Evolutionary conservation across 1,140 invertebrate species (phyloP).

Genomic region (Eriosoma lanigerum): DNA sequence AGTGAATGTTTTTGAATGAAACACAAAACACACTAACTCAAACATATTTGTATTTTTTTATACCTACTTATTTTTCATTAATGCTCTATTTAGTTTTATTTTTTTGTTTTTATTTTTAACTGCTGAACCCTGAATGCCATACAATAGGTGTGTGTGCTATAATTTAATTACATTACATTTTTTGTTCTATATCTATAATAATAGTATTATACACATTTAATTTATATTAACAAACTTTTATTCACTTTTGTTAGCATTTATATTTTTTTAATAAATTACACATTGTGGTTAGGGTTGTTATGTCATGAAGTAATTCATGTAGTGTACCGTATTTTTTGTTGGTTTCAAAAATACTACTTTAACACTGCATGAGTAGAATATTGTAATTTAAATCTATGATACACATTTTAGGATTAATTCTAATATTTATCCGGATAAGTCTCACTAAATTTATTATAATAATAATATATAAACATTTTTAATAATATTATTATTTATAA

Average conservation of each 20-base stretch:
- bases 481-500: background rate
- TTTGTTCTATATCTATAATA: background rate
- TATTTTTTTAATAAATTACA: constrained; percentile 11
- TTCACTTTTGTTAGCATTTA: constrained; percentile 16
- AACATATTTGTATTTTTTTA: background rate
- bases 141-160: constrained; percentile 46
- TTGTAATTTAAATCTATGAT: background rate
- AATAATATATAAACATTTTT: background rate
- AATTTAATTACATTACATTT: constrained; percentile 26
- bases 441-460: background rate
- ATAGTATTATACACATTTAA: constrained; percentile 1
- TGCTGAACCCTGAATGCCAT: constrained; percentile 45
- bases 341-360: background rate
- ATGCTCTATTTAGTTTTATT: constrained; percentile 20
- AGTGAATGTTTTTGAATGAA: constrained; percentile 52
- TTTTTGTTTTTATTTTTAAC: constrained; percentile 18
- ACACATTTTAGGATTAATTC: background rate
- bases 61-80: constrained; percentile 23
- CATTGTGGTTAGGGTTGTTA: constrained; percentile 10
- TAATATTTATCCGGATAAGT: background rate
- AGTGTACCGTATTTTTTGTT: constrained; percentile 16
- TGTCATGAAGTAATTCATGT: background rate
- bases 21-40: constrained; percentile 39
- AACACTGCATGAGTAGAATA: constrained; percentile 29
- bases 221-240: constrained; percentile 19